These are phyloP conservation scores for Hormaphis cornu DNA, from an alignment of 1,140 invertebrate species.

Conservation along the genomic window DNA sequence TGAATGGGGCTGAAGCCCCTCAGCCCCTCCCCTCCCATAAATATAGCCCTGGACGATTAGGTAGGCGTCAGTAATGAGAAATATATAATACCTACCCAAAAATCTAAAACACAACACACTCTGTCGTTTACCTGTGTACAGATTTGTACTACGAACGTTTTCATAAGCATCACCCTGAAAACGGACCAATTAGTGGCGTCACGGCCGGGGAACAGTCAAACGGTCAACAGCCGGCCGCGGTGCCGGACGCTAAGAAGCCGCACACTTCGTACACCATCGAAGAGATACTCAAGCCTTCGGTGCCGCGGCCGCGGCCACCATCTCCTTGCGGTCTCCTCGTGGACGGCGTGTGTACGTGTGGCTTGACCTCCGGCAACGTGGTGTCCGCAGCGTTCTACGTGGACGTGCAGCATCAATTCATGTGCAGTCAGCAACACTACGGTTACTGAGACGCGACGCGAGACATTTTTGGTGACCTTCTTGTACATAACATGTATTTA, in stretches of 20 bases:
- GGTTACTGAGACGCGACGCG: neutral
- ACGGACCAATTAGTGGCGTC: neutral
- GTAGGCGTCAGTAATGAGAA: too few species aligned
- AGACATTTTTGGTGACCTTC: neutral
- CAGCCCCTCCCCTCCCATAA: too few species aligned
- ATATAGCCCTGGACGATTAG: too few species aligned
- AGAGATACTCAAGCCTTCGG: constrained; percentile 62
- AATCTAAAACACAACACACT: too few species aligned
- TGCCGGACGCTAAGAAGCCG: neutral
- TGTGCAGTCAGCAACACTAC: neutral
- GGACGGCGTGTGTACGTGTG: constrained; percentile 38
- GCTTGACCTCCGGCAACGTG: constrained; percentile 10
- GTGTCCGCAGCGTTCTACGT: constrained; percentile 9
- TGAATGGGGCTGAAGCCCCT: too few species aligned
- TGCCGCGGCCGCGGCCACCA: neutral
- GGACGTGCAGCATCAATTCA: neutral
- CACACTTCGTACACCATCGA: constrained; percentile 78
- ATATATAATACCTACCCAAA: too few species aligned
- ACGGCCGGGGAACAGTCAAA: neutral
- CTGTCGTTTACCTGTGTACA: too few species aligned
- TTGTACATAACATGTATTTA: neutral
- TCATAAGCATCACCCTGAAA: constrained; percentile 3
- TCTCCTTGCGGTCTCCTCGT: constrained; percentile 38
- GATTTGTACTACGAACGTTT: constrained; percentile 23
- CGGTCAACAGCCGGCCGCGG: neutral